phyloP scores from a whole-genome alignment of 2,113 vertebrate genomes.

The Salvelinus alpinus region DNA sequence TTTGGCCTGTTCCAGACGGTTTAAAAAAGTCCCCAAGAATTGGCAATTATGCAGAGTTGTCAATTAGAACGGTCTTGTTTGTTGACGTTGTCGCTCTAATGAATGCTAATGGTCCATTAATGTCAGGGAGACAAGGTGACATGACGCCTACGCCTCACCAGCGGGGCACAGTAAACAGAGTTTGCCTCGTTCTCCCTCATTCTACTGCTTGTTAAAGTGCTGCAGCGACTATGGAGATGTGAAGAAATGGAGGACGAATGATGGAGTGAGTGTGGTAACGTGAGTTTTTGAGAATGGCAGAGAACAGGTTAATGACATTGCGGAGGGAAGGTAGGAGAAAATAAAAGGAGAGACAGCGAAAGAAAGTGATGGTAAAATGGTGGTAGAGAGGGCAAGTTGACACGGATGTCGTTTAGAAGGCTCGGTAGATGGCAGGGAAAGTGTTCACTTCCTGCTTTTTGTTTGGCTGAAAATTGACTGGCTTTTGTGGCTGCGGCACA shows the following conservation, averaged over 20 bases:
- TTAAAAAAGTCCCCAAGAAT: constrained; percentile 22
- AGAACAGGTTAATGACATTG: background rate
- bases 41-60: constrained; percentile 52
- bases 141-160: constrained; percentile 35
- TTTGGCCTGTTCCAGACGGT: constrained; percentile 30
- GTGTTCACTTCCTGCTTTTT: constrained; percentile 62
- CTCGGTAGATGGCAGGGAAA: constrained; percentile 32
- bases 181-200: constrained; percentile 26
- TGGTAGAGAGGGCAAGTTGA: constrained; percentile 18
- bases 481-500: constrained; percentile 37
- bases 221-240: background rate
- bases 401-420: constrained; percentile 33
- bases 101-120: constrained; percentile 52
- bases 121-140: constrained; percentile 39
- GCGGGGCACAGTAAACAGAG: constrained; percentile 36
- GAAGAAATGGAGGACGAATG: background rate
- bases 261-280: background rate
- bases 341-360: background rate
- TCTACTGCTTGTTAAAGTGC: constrained; percentile 5
- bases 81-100: constrained; percentile 58
- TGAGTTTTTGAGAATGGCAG: background rate
- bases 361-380: background rate
- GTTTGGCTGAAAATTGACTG: constrained; percentile 41
- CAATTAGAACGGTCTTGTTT: constrained; percentile 41
- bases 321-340: background rate